These are phyloP conservation scores for Steinernema khuongi DNA, from an alignment of 1,140 invertebrate species.

Conservation along the genomic window DNA sequence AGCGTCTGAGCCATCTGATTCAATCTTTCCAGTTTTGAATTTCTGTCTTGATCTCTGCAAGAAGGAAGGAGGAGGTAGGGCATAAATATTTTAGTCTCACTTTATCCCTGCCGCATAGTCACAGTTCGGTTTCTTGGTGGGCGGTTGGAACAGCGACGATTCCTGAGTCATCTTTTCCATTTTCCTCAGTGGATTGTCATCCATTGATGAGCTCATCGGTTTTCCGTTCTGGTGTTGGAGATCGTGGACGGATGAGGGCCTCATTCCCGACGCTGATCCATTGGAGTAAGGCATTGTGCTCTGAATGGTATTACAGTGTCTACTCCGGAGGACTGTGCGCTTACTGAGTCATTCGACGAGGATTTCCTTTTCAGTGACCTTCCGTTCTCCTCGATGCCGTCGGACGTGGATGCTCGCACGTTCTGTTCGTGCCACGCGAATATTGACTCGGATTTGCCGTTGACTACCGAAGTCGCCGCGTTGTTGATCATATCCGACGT, in stretches of 20 bases:
- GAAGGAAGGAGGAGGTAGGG: too few relatives aligned
- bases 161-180: slow-evolving; percentile 7
- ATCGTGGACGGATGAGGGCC: background rate
- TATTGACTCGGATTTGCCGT: background rate
- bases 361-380: background rate
- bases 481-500: background rate
- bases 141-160: background rate
- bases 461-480: background rate
- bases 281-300: background rate
- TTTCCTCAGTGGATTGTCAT: slow-evolving; percentile 8
- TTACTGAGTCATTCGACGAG: background rate
- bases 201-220: background rate
- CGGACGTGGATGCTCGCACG: background rate
- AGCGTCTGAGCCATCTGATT: background rate
- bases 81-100: too few relatives aligned
- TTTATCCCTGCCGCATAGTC: background rate
- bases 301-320: background rate
- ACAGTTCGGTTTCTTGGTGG: slow-evolving; percentile 2
- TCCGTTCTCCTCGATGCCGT: background rate
- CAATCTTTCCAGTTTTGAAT: background rate
- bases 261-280: background rate
- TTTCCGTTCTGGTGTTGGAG: background rate
- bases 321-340: background rate
- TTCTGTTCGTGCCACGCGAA: slow-evolving; percentile 10
- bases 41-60: slow-evolving; percentile 1